Percentiles rank a stretch among this genome's conserved stretches.
phyloP scores from a whole-genome alignment of 2,113 vertebrate species.

The Empidonax alnorum region DNA sequence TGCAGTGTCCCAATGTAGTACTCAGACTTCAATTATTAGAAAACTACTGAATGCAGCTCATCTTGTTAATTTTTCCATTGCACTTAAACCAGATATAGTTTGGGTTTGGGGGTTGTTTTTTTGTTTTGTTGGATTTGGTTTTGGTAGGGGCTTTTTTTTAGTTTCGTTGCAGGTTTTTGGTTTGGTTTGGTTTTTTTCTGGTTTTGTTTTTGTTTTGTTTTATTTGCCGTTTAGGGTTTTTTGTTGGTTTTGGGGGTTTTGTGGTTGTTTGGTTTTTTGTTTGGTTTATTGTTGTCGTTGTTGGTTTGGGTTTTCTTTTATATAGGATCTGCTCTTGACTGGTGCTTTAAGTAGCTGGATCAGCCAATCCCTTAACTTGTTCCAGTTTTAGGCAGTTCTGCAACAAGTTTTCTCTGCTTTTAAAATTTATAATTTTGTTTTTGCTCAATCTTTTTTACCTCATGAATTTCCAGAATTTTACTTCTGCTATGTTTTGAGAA shows the following conservation, averaged over 20 bases:
- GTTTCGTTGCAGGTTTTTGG: too few relatives aligned
- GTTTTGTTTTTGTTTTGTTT: background rate
- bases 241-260: too few relatives aligned
- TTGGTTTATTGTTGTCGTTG: background rate
- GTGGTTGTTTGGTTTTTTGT: background rate
- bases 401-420: background rate
- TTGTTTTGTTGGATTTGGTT: too few relatives aligned
- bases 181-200: background rate
- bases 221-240: background rate
- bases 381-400: background rate
- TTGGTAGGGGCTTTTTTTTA: too few relatives aligned
- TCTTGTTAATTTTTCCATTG: background rate
- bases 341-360: background rate
- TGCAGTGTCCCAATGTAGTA: background rate
- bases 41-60: background rate
- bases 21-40: background rate
- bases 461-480: background rate
- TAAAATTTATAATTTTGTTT: background rate
- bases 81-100: background rate
- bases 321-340: background rate
- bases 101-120: background rate
- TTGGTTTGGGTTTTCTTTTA: background rate
- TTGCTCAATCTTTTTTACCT: background rate
- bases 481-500: background rate
- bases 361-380: background rate